A percentile compares a stretch with the other conserved stretches of the same genome.
These are phyloP conservation scores for Augiades crinisus DNA, from an alignment of 2,888 invertebrate species.

Conservation along the genomic window DNA sequence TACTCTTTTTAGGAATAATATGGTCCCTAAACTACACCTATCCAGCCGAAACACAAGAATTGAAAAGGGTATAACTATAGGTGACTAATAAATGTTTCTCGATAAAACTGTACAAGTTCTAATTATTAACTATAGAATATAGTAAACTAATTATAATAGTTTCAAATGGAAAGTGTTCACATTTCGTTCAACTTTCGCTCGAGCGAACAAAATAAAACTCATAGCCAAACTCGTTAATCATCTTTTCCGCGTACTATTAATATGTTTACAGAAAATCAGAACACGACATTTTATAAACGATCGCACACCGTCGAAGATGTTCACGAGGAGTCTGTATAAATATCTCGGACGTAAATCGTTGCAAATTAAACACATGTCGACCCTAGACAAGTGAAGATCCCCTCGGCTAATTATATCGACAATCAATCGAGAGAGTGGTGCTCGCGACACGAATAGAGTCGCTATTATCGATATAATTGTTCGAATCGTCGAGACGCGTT, in stretches of 20 bases:
- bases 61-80: no score
- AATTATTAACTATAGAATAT: no score
- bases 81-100: no score
- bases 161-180: no score
- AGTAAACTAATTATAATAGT: no score
- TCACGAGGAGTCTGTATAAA: neutral
- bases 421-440: conserved; percentile 59
- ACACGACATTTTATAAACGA: neutral
- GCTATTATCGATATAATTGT: conserved; percentile 41
- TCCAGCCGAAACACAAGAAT: no score
- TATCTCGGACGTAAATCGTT: conserved; percentile 7
- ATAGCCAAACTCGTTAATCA: neutral
- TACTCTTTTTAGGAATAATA: no score
- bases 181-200: neutral
- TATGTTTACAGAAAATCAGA: neutral
- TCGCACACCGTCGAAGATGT: neutral
- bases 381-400: conserved; percentile 27
- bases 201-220: neutral
- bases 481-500: neutral
- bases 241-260: neutral
- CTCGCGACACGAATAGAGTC: conserved; percentile 48
- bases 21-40: no score
- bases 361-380: conserved; percentile 8
- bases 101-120: no score
- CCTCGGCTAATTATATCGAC: conserved; percentile 54